Percentiles rank a stretch among this genome's conserved stretches.
These are phyloP conservation scores for Halcyon leucocephala DNA, from an alignment of 2,797 vertebrate species.

Conservation along the genomic window DNA sequence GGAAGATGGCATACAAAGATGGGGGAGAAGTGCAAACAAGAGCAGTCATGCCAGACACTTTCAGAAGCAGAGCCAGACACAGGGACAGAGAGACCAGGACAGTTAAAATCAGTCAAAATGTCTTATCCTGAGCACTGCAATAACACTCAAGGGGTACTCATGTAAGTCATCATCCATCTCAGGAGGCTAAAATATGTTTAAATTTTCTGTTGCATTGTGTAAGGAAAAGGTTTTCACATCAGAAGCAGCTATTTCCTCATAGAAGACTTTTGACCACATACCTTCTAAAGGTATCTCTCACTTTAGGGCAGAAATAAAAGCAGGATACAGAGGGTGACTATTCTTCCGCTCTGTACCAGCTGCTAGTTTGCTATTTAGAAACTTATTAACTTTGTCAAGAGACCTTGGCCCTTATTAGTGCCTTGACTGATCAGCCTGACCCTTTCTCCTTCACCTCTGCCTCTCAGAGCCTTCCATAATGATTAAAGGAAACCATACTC, in stretches of 20 bases:
- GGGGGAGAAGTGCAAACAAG: conserved; percentile 28
- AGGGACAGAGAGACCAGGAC: neutral
- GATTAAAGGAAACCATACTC: neutral
- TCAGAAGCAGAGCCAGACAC: neutral
- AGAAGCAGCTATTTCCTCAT: neutral
- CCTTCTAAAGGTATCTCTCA: neutral
- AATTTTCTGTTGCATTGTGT: neutral
- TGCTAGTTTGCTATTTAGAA: conserved; percentile 29
- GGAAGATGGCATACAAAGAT: neutral
- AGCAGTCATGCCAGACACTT: neutral
- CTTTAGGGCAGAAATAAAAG: neutral
- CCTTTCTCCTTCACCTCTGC: neutral
- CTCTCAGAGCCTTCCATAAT: neutral
- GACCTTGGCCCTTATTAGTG: conserved; percentile 54
- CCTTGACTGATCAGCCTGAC: neutral
- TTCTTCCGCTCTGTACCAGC: neutral
- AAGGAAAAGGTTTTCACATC: neutral
- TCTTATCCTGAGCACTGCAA: neutral
- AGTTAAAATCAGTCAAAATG: neutral
- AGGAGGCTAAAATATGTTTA: neutral
- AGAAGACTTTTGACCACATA: neutral
- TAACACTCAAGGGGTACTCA: neutral
- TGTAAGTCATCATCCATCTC: neutral
- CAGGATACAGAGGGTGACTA: neutral
- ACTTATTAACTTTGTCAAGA: conserved; percentile 51